Evolutionary conservation across 1,140 invertebrate species (phyloP).

Genomic region (Sycobia sp.): DNA sequence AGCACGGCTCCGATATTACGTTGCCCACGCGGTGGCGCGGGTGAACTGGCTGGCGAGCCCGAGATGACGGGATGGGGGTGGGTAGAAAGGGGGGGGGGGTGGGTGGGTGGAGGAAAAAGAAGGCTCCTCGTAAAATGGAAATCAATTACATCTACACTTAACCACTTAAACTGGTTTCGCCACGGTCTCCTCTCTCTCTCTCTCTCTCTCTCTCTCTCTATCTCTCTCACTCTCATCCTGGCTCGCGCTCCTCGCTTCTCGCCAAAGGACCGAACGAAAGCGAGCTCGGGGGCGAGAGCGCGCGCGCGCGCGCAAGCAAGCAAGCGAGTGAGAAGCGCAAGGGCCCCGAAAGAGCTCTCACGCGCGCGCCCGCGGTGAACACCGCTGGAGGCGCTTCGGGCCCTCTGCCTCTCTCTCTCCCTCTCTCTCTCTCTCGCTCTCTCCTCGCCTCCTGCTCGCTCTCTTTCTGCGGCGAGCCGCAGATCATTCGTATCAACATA

Average conservation of each 20-base stretch:
- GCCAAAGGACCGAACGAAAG: constrained; percentile 46
- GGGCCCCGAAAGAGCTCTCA: constrained; percentile 17
- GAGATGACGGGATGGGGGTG: constrained; percentile 19
- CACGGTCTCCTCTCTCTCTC: constrained; percentile 51
- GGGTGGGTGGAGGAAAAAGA: constrained; percentile 26
- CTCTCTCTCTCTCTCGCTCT: too few species aligned
- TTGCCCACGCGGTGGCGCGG: too few species aligned
- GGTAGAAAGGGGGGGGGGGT: background rate
- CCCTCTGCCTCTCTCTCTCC: background rate
- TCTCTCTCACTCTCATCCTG: too few species aligned
- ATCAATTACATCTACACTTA: constrained; percentile 64
- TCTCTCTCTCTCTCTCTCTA: too few species aligned
- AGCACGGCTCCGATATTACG: too few species aligned
- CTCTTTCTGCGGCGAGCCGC: constrained; percentile 55
- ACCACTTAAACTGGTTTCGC: constrained; percentile 63
- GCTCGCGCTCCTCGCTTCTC: too few species aligned
- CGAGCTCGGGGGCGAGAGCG: background rate
- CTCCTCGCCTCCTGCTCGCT: background rate
- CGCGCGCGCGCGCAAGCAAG: constrained; percentile 9
- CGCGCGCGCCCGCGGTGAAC: constrained; percentile 45
- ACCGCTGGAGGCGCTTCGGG: constrained; percentile 49
- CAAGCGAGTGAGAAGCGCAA: constrained; percentile 6
- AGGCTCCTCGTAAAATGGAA: constrained; percentile 61
- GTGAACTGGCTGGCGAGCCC: too few species aligned
- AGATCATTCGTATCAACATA: constrained; percentile 63